Percentiles rank a stretch among this genome's conserved stretches.
These are phyloP conservation scores for Trididemnum miniatum DNA, from an alignment of 23 tunicate species.

Conservation along the genomic window DNA sequence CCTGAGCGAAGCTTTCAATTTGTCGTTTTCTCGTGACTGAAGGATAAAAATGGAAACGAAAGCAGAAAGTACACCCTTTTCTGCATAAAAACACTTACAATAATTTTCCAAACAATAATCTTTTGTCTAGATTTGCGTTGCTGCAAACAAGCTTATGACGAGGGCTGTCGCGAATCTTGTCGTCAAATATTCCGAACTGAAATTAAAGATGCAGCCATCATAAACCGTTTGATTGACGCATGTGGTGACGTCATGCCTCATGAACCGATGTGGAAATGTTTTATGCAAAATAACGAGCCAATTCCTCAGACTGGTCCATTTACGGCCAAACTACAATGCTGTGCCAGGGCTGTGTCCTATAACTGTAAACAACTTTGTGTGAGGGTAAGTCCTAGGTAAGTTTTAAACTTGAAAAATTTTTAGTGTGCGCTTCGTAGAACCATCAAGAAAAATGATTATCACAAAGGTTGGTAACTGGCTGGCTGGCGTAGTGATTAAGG, in stretches of 20 bases:
- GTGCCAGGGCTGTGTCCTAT: constrained; percentile 43
- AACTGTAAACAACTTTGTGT: constrained; percentile 54
- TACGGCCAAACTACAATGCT: constrained; percentile 47
- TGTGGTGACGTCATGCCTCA: constrained; percentile 65
- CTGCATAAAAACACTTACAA: too few species aligned
- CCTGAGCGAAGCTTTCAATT: too few species aligned
- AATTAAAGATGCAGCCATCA: constrained; percentile 27
- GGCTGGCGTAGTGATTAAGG: too few species aligned
- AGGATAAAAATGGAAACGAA: too few species aligned
- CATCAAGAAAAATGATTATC: too few species aligned
- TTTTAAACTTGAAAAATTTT: neutral
- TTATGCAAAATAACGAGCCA: constrained; percentile 23
- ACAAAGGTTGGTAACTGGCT: too few species aligned
- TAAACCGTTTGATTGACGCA: constrained; percentile 28
- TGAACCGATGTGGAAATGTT: constrained; percentile 83
- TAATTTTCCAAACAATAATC: too few species aligned
- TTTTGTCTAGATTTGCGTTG: constrained; percentile 48
- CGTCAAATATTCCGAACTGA: constrained; percentile 33
- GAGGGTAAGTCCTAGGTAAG: too few species aligned
- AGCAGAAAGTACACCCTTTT: too few species aligned
- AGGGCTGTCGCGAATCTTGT: constrained; percentile 39
- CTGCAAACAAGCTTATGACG: constrained; percentile 49
- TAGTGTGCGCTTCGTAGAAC: neutral
- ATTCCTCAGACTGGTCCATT: constrained; percentile 16
- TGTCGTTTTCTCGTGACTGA: too few species aligned